A percentile compares a stretch with the other conserved stretches of the same genome.
Evolutionary conservation across 1,140 invertebrate species (phyloP).

Genomic region (Aphaenogaster floridana): DNA sequence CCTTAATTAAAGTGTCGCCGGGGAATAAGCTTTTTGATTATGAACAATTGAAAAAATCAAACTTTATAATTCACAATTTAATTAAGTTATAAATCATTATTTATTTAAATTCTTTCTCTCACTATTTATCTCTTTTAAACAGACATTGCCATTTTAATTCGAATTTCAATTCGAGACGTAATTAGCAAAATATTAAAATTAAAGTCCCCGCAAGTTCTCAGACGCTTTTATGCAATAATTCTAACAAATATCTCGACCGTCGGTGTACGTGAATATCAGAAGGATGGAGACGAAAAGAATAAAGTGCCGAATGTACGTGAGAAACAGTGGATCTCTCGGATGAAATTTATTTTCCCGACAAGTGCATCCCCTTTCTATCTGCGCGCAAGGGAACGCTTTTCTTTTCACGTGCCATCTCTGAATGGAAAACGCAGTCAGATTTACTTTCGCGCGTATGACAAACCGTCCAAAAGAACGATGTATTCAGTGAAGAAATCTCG

Average conservation of each 20-base stretch:
- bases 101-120: not conserved
- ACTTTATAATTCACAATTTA: not conserved
- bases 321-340: conserved; percentile 35
- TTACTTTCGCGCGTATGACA: conserved; percentile 42
- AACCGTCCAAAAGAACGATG: conserved; percentile 25
- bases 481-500: conserved; percentile 34
- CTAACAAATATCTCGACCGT: not conserved
- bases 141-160: not conserved
- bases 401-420: conserved; percentile 33
- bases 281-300: conserved; percentile 11
- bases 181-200: not conserved
- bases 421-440: conserved; percentile 49
- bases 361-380: conserved; percentile 29
- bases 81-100: not conserved
- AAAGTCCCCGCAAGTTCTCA: too few species aligned
- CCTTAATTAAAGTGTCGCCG: conserved; percentile 18
- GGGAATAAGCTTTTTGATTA: not conserved
- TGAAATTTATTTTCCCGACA: conserved; percentile 52
- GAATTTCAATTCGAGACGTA: not conserved
- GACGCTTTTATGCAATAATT: not conserved
- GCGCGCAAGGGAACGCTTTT: conserved; percentile 11
- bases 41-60: conserved; percentile 7
- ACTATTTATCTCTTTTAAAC: not conserved
- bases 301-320: conserved; percentile 39
- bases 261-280: not conserved